These are phyloP conservation scores for Rhodophaea formosa DNA, from an alignment of 2,888 invertebrate species.

Conservation along the genomic window DNA sequence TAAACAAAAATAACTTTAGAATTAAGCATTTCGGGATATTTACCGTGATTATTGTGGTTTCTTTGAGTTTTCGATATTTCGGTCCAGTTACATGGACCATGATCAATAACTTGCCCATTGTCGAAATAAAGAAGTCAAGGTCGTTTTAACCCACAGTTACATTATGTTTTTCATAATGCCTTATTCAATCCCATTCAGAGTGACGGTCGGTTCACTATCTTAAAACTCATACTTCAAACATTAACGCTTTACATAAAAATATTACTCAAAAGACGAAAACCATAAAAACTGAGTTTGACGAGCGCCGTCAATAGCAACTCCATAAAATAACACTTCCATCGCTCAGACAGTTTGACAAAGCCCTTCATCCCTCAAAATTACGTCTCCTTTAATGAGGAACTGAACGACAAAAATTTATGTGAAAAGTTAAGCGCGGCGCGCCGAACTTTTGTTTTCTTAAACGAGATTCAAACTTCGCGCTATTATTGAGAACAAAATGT, in stretches of 20 bases:
- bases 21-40: too few relatives aligned
- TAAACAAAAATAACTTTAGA: too few relatives aligned
- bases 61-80: too few relatives aligned
- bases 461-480: neutral
- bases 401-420: slow-evolving; percentile 68
- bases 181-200: too few relatives aligned
- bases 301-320: neutral
- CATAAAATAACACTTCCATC: slow-evolving; percentile 11
- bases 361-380: slow-evolving; percentile 43
- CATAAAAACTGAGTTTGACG: neutral
- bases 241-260: neutral
- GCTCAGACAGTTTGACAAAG: slow-evolving; percentile 33
- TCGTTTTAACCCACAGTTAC: too few relatives aligned
- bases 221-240: too few relatives aligned
- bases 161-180: too few relatives aligned
- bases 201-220: too few relatives aligned
- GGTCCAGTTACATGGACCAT: too few relatives aligned
- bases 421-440: slow-evolving; percentile 54
- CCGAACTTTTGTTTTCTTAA: slow-evolving; percentile 4
- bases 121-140: too few relatives aligned
- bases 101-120: too few relatives aligned
- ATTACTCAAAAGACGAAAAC: neutral
- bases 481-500: slow-evolving; percentile 5
- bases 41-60: too few relatives aligned
- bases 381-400: slow-evolving; percentile 59